A percentile compares a stretch with the other conserved stretches of the same genome.
phyloP scores from a whole-genome alignment of 2,888 invertebrate species.

The Apomyelois bistriatella region DNA sequence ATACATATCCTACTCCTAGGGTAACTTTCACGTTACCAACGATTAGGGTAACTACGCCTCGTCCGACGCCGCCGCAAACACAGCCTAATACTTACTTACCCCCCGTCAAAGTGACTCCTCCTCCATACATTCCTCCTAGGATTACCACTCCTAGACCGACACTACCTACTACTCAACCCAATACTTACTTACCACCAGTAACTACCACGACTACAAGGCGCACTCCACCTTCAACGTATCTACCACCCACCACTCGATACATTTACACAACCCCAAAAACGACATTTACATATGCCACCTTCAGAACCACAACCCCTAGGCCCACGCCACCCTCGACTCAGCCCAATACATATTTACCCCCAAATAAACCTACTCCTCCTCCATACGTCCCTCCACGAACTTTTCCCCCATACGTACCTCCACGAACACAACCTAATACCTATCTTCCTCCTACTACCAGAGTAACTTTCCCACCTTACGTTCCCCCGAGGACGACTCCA shows the following conservation, averaged over 20 bases:
- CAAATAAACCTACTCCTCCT: conserved; percentile 16
- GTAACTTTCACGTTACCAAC: conserved; percentile 18
- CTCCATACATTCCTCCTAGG: background rate
- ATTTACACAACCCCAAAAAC: conserved; percentile 9
- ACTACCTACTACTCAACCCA: conserved; percentile 27
- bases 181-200: conserved; percentile 17
- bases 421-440: conserved; percentile 19
- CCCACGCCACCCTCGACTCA: conserved; percentile 18
- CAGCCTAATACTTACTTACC: conserved; percentile 24
- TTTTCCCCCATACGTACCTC: conserved; percentile 17
- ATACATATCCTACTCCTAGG: conserved; percentile 31
- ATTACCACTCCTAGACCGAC: conserved; percentile 13
- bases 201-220: background rate
- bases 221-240: conserved; percentile 15
- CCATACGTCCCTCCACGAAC: conserved; percentile 16
- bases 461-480: conserved; percentile 23
- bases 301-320: conserved; percentile 4
- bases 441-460: conserved; percentile 8
- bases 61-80: conserved; percentile 19
- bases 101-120: conserved; percentile 19
- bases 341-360: conserved; percentile 27
- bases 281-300: conserved; percentile 6
- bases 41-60: conserved; percentile 6
- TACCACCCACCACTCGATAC: background rate
- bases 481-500: conserved; percentile 17